Conservation (phyloP, 2,113 vertebrate species). For the Serranochromis macrocephalus region DNA sequence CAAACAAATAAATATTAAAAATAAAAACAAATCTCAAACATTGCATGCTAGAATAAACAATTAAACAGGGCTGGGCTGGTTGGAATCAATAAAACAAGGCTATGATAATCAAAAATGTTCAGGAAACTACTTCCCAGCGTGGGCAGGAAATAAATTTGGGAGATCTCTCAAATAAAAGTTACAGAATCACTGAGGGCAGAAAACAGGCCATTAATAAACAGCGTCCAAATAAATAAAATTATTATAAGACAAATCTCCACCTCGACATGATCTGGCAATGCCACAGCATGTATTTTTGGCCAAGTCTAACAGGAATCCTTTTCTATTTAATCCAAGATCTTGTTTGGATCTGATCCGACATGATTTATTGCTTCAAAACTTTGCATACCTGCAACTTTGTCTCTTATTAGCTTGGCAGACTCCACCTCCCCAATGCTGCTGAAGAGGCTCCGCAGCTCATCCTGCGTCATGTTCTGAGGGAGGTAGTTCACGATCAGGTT, state of each 20-base stretch:
- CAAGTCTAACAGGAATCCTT: neutral
- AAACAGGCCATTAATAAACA: neutral
- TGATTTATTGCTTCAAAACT: neutral
- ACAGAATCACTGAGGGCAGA: neutral
- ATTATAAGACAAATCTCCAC: neutral
- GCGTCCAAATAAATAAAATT: neutral
- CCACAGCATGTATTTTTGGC: neutral
- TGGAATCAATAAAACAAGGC: constrained; percentile 37
- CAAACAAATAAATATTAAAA: constrained; percentile 70
- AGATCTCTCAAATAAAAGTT: neutral
- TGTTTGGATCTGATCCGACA: neutral
- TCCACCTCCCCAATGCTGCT: constrained; percentile 97
- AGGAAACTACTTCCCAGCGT: neutral
- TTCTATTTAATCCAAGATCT: neutral
- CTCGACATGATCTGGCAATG: neutral
- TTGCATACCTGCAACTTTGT: constrained; percentile 92
- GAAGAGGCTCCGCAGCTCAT: constrained; percentile 93
- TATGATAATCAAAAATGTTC: neutral
- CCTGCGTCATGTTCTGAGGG: constrained; percentile 97
- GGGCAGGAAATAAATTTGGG: neutral
- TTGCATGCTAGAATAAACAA: constrained; percentile 58
- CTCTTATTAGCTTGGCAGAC: constrained; percentile 95
- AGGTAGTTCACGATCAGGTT: constrained; percentile 98
- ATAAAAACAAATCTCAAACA: constrained; percentile 68
- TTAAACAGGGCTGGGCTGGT: constrained; percentile 22